A percentile compares a stretch with the other conserved stretches of the same genome.
Evolutionary conservation across 2,888 invertebrate genomes (phyloP).

Genomic region (Silvanus unidentatus): DNA sequence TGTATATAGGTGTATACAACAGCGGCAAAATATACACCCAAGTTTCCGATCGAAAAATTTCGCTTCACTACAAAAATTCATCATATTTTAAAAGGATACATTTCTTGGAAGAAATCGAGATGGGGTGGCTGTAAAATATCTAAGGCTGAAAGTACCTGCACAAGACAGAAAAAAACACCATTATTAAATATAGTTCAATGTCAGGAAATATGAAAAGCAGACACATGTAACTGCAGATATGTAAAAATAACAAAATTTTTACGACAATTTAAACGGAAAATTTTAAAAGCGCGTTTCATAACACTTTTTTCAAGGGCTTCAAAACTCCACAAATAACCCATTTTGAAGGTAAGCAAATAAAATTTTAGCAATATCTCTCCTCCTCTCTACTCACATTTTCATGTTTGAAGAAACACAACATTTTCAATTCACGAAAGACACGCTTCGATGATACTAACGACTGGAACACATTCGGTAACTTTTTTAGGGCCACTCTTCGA

Average conservation of each 20-base stretch:
- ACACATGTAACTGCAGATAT: too few species aligned
- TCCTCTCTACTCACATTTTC: slow-evolving; percentile 81
- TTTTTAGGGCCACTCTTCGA: slow-evolving; percentile 96
- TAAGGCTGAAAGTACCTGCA: slow-evolving; percentile 93
- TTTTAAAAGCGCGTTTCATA: too few species aligned
- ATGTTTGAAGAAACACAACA: slow-evolving; percentile 99
- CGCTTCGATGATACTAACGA: slow-evolving; percentile 98
- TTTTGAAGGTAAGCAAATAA: too few species aligned
- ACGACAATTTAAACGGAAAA: too few species aligned
- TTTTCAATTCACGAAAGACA: slow-evolving; percentile 97
- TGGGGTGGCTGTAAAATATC: slow-evolving; percentile 98
- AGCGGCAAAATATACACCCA: background rate
- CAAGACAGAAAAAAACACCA: slow-evolving; percentile 15
- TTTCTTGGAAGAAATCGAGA: slow-evolving; percentile 99
- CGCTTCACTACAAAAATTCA: too few species aligned
- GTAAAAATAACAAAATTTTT: too few species aligned
- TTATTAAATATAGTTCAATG: background rate
- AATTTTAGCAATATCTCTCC: too few species aligned
- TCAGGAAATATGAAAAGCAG: too few species aligned
- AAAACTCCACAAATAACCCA: background rate
- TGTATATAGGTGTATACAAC: slow-evolving; percentile 10
- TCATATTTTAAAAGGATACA: slow-evolving; percentile 77
- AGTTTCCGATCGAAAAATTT: too few species aligned
- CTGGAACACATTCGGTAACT: slow-evolving; percentile 99
- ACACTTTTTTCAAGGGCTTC: background rate